Percentiles rank a stretch among this genome's conserved stretches.
Evolutionary conservation across 2,888 invertebrate genomes (phyloP).

Genomic region (Nephrotoma guestfalica): DNA sequence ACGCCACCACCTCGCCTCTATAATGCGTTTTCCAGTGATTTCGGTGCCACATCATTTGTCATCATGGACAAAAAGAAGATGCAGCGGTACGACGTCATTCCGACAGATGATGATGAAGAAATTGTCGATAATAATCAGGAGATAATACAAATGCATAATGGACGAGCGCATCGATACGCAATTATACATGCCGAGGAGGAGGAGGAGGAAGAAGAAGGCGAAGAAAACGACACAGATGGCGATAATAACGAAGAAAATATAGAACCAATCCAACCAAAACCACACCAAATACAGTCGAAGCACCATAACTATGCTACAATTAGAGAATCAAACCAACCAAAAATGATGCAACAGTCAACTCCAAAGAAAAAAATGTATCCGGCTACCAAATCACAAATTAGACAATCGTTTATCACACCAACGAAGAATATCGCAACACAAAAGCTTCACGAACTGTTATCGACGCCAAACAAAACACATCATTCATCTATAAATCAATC

Average conservation of each 20-base stretch:
- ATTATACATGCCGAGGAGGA: conserved; percentile 42
- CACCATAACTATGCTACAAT: conserved; percentile 15
- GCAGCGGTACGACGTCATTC: conserved; percentile 48
- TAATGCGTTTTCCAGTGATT: conserved; percentile 32
- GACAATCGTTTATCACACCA: conserved; percentile 27
- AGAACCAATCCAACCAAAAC: background rate
- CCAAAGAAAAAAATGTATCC: conserved; percentile 20
- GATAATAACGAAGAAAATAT: background rate
- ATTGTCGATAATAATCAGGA: conserved; percentile 32
- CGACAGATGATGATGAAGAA: conserved; percentile 44
- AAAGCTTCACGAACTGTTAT: conserved; percentile 57
- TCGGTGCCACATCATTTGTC: conserved; percentile 29
- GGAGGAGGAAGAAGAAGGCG: conserved; percentile 13
- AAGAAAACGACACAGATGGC: background rate
- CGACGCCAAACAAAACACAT: conserved; percentile 39
- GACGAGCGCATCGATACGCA: conserved; percentile 37
- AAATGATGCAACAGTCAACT: conserved; percentile 21
- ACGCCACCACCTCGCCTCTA: conserved; percentile 19
- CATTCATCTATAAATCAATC: conserved; percentile 8
- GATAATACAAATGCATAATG: conserved; percentile 33
- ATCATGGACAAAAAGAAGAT: conserved; percentile 38
- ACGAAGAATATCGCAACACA: conserved; percentile 55
- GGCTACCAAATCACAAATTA: conserved; percentile 8
- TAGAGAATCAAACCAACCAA: conserved; percentile 15
- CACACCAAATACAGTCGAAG: background rate